A percentile compares a stretch with the other conserved stretches of the same genome.
Evolutionary conservation across 2,797 vertebrate genomes (phyloP).

Genomic region (Sebastes ruberrimus): DNA sequence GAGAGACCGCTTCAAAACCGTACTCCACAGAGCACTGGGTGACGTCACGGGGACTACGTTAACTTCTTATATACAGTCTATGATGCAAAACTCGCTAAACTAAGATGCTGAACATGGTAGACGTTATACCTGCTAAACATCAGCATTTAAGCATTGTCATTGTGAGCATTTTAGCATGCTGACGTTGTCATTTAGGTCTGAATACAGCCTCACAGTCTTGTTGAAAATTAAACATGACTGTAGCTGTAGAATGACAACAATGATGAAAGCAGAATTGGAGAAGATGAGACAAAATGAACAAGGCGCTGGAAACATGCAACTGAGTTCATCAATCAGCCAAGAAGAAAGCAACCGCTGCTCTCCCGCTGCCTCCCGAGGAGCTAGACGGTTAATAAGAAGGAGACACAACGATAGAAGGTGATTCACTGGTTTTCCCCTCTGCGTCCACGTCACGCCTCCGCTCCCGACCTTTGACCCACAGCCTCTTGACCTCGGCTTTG

Average conservation of each 20-base stretch:
- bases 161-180: not conserved
- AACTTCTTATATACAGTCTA: too few relatives aligned
- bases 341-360: conserved; percentile 30
- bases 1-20: too few relatives aligned
- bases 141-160: too few relatives aligned
- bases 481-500: conserved; percentile 72
- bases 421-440: conserved; percentile 44
- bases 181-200: not conserved
- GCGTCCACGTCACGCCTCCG: conserved; percentile 45
- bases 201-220: not conserved
- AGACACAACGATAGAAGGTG: conserved; percentile 47
- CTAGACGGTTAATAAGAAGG: conserved; percentile 27
- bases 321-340: conserved; percentile 7
- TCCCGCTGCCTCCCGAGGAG: not conserved
- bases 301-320: too few relatives aligned
- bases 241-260: not conserved
- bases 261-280: not conserved
- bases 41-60: too few relatives aligned
- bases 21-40: too few relatives aligned
- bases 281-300: not conserved
- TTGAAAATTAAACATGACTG: not conserved
- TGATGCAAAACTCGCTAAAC: too few relatives aligned
- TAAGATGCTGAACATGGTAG: too few relatives aligned
- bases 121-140: too few relatives aligned
- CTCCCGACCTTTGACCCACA: conserved; percentile 63